Base-by-base conservation (phyloP, 2,888 invertebrate species). In the Calephelis perditalis region DNA sequence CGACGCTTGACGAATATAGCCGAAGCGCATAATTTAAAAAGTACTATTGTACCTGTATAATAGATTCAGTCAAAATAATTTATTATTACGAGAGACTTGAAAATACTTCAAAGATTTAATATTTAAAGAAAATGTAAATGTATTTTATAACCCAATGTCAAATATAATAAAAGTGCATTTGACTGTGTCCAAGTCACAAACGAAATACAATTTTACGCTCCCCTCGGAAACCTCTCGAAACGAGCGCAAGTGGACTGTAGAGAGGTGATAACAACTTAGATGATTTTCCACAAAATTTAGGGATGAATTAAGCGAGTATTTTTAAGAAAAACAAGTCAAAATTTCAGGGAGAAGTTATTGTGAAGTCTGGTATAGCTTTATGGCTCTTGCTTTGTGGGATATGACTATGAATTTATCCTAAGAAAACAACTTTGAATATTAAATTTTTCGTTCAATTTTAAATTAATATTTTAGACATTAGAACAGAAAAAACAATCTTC, bases 241-340 rank as follows among this genome's bases (percentile, higher is more conserved):
- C 59, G 52, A 52, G 35, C 52, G 52, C 36, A 55, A 59, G 59
- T 59, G 59, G 59, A 55, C 59, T 59, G 59, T 55, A 45, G 59
- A 54, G 46, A 43, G n/a, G 44, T 54, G 59, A 59, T 59, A 59
- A 55, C 59, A 59, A 59, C 59, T 59, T 46, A 35, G 59, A 59
- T 55, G 59, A 59, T 59, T 59, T 58, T 59, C 59, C 55, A 55
- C 55, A 45, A 55, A 59, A 59, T 59, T 59, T 59, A 44, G n/a
- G 45, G 44, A 59, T 55, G 54, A 59, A 59, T 59, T 59, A 55
- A 45, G 45, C 36, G 45, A 45, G 45, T 54, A 59, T 59, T 59
- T 36, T 55, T 36, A 10, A 36, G 45, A 35, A 59, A 59, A 55
- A 59, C 54, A 54, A 12, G 35, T 26, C 26, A 49, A 49, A 15